Percentiles rank a stretch among this genome's conserved stretches.
phyloP scores from a whole-genome alignment of 2,113 vertebrate species.

The Tauraco erythrolophus region DNA sequence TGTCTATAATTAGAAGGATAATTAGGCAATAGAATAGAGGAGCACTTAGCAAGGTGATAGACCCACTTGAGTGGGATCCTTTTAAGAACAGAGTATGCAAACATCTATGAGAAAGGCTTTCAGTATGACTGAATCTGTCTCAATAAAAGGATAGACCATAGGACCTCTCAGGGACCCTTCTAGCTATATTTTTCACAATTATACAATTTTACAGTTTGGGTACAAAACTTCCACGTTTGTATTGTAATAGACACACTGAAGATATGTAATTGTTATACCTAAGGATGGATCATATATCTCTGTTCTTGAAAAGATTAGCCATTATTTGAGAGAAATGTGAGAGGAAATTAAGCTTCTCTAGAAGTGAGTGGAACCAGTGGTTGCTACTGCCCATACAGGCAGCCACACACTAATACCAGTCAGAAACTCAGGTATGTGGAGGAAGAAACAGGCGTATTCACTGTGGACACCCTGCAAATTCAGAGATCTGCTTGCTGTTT shows the following conservation, averaged over 20 bases:
- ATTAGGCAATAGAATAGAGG: neutral
- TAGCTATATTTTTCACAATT: neutral
- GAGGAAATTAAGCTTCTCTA: neutral
- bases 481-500: neutral
- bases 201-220: neutral
- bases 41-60: neutral
- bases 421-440: neutral
- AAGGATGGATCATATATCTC: neutral
- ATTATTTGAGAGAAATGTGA: neutral
- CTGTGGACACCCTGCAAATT: neutral
- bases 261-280: rapidly evolving
- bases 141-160: neutral
- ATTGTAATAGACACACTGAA: neutral
- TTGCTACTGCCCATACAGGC: neutral
- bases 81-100: neutral
- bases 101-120: neutral
- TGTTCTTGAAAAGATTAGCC: neutral
- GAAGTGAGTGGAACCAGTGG: neutral
- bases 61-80: neutral
- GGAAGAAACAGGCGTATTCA: neutral
- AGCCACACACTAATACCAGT: neutral
- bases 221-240: neutral
- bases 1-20: neutral
- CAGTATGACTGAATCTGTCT: neutral
- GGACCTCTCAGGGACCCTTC: neutral